Conservation (phyloP, 2,113 vertebrate species). For the Rhea pennata region DNA sequence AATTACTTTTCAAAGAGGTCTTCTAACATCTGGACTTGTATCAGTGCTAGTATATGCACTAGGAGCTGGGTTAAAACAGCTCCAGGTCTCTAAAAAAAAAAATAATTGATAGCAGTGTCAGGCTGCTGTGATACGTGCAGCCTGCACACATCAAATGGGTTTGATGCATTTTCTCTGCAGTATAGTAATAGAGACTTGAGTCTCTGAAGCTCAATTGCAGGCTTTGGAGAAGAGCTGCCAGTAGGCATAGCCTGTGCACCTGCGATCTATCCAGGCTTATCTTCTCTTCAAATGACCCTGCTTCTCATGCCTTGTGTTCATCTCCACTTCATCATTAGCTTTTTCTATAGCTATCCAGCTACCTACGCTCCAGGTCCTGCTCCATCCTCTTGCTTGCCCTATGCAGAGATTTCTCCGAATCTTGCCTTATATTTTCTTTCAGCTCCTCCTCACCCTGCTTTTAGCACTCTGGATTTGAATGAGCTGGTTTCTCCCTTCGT, state of each 20-base stretch:
- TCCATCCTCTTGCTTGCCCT: neutral
- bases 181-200: neutral
- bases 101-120: rapidly evolving
- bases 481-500: neutral
- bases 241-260: conserved; percentile 10
- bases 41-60: neutral
- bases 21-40: neutral
- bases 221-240: neutral
- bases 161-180: neutral
- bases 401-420: neutral
- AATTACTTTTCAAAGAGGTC: neutral
- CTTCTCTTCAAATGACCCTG: conserved; percentile 19
- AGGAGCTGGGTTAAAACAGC: neutral
- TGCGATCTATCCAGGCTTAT: conserved; percentile 24
- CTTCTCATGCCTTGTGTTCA: neutral
- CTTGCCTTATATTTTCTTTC: neutral
- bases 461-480: neutral
- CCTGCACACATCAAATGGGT: neutral
- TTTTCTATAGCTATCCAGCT: conserved; percentile 41
- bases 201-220: neutral
- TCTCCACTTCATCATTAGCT: conserved; percentile 51
- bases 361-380: neutral
- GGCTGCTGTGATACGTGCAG: rapidly evolving
- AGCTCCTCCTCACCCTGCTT: neutral
- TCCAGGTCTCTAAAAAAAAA: neutral